phyloP scores from a whole-genome alignment of 2,888 invertebrate species.

The Drosophila kanekoi region DNA sequence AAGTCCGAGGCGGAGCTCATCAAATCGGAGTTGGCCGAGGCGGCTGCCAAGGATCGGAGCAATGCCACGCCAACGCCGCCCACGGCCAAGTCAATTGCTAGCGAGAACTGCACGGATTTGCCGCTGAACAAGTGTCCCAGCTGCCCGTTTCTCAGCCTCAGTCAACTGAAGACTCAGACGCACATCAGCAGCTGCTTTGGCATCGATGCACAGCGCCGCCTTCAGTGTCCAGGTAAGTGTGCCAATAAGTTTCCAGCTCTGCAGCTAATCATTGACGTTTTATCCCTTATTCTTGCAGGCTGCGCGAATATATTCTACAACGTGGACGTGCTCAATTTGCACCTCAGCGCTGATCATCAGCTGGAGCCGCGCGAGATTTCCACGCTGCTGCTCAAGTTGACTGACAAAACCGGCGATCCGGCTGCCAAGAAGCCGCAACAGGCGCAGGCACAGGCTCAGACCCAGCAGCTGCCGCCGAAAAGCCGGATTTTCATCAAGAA shows the following conservation, averaged over 20 bases:
- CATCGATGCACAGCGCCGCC: conserved; percentile 82
- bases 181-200: conserved; percentile 58
- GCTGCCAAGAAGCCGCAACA: conserved; percentile 13
- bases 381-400: conserved; percentile 31
- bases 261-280: background rate
- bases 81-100: conserved; percentile 33
- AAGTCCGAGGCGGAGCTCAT: conserved; percentile 85
- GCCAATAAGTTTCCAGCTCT: background rate
- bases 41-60: conserved; percentile 73
- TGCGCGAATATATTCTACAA: conserved; percentile 89
- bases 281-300: conserved; percentile 73
- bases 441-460: conserved; percentile 7
- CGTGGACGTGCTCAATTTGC: conserved; percentile 88
- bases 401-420: conserved; percentile 23
- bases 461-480: conserved; percentile 52
- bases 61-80: conserved; percentile 82
- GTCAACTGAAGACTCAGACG: conserved; percentile 54
- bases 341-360: conserved; percentile 89
- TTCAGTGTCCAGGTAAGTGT: conserved; percentile 87
- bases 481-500: conserved; percentile 84
- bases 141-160: conserved; percentile 82
- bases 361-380: conserved; percentile 84
- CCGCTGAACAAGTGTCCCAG: conserved; percentile 74
- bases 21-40: conserved; percentile 82
- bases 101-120: conserved; percentile 28